phyloP scores from a whole-genome alignment of 1,140 invertebrate genomes.

The Aphaenogaster rudis region DNA sequence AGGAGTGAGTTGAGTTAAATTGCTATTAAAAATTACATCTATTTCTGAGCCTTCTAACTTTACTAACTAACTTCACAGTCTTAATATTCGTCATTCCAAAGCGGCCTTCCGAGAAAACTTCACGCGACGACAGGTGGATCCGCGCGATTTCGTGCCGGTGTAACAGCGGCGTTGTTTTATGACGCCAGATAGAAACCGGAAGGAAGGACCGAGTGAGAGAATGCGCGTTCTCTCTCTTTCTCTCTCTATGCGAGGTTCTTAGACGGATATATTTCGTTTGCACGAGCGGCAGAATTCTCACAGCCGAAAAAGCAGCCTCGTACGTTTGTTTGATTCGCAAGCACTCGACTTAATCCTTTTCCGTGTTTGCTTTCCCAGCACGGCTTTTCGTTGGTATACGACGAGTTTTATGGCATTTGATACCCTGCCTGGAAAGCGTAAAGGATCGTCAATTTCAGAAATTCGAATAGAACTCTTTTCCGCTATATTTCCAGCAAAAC shows the following conservation, averaged over 20 bases:
- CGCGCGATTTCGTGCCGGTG: constrained; percentile 52
- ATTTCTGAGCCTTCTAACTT: constrained; percentile 29
- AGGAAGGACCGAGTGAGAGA: constrained; percentile 30
- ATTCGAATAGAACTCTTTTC: not conserved
- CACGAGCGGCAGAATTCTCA: constrained; percentile 59
- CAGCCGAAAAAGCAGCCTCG: constrained; percentile 53
- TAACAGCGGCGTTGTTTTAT: constrained; percentile 47
- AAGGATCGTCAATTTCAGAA: constrained; percentile 35
- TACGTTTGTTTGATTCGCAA: constrained; percentile 65
- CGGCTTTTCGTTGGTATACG: constrained; percentile 3
- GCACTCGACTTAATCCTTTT: constrained; percentile 72
- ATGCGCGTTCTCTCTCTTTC: not conserved
- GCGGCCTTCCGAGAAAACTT: constrained; percentile 54
- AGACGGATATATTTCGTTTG: constrained; percentile 59
- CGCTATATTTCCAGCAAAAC: not conserved
- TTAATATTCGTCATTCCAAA: constrained; percentile 16
- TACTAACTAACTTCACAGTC: not conserved
- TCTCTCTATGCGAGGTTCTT: not conserved
- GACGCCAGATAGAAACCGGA: constrained; percentile 46
- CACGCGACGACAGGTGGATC: constrained; percentile 56
- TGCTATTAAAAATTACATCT: constrained; percentile 4
- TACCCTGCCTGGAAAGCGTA: not conserved
- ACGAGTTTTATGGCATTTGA: constrained; percentile 50
- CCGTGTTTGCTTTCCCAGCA: constrained; percentile 69
- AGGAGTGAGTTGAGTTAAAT: not conserved